Percentiles rank a stretch among this genome's conserved stretches.
phyloP scores from a whole-genome alignment of 1,140 invertebrate species.

The Pantala flavescens region DNA sequence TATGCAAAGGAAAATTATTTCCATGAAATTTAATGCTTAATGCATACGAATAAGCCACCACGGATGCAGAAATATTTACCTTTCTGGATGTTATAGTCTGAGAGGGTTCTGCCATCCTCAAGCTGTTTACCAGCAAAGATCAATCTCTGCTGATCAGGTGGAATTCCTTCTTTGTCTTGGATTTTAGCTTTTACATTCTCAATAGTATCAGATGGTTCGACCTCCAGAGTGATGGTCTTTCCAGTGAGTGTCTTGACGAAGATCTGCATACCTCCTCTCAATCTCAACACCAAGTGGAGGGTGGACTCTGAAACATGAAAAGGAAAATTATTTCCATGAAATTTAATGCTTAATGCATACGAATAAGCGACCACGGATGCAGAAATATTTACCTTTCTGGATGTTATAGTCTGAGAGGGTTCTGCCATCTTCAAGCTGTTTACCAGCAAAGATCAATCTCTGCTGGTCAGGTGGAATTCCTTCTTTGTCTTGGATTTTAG shows the following conservation, averaged over 20 bases:
- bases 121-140: conserved; percentile 54
- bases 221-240: conserved; percentile 73
- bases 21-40: no score
- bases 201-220: conserved; percentile 55
- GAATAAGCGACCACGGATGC: no score
- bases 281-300: conserved; percentile 62
- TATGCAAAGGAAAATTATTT: no score
- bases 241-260: conserved; percentile 73
- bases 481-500: conserved; percentile 57
- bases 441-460: conserved; percentile 50
- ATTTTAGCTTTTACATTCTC: conserved; percentile 57
- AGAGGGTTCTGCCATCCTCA: conserved; percentile 53
- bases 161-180: conserved; percentile 55
- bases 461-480: conserved; percentile 54
- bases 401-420: conserved; percentile 68
- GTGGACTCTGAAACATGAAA: conserved; percentile 46
- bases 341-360: no score
- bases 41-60: no score
- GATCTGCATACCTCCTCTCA: conserved; percentile 77
- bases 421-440: conserved; percentile 52
- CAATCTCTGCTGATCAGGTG: conserved; percentile 50
- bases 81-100: conserved; percentile 72
- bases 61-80: conserved; percentile 53
- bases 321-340: no score
- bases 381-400: conserved; percentile 61